phyloP scores from a whole-genome alignment of 2,888 invertebrate species.

The Pecten maximus region DNA sequence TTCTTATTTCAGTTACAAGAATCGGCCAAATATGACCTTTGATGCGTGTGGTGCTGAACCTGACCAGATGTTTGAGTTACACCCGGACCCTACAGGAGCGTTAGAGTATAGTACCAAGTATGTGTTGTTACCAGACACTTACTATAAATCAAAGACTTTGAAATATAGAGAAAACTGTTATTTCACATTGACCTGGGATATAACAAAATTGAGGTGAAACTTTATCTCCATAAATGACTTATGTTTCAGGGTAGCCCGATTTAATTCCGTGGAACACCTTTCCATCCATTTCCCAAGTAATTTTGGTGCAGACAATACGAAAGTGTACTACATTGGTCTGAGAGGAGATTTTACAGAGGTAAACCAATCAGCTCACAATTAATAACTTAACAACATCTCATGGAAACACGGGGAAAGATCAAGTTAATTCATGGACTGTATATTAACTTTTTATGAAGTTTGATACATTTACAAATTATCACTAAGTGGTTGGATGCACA shows the following conservation, averaged over 20 bases:
- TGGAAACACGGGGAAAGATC: no score
- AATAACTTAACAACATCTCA: no score
- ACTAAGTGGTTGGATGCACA: no score
- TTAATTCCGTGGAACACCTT: constrained; percentile 94
- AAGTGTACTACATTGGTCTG: constrained; percentile 96
- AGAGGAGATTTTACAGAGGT: constrained; percentile 94
- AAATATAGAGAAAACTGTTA: no score
- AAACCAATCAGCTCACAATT: constrained; percentile 43
- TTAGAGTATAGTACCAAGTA: constrained; percentile 96
- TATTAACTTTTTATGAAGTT: no score
- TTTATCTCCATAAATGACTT: not conserved
- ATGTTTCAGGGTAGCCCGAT: constrained; percentile 91
- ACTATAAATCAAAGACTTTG: no score
- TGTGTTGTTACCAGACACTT: no score
- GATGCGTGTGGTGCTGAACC: constrained; percentile 88
- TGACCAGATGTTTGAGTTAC: constrained; percentile 95
- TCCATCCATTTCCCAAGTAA: constrained; percentile 95
- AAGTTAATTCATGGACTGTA: no score
- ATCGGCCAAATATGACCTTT: constrained; percentile 96
- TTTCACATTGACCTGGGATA: no score
- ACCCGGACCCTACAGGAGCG: constrained; percentile 89
- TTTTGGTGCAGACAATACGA: constrained; percentile 87
- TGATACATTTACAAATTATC: no score
- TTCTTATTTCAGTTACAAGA: constrained; percentile 90
- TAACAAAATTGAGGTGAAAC: no score